phyloP scores from a whole-genome alignment of 1,140 invertebrate species.

The Aphidius ervi region DNA sequence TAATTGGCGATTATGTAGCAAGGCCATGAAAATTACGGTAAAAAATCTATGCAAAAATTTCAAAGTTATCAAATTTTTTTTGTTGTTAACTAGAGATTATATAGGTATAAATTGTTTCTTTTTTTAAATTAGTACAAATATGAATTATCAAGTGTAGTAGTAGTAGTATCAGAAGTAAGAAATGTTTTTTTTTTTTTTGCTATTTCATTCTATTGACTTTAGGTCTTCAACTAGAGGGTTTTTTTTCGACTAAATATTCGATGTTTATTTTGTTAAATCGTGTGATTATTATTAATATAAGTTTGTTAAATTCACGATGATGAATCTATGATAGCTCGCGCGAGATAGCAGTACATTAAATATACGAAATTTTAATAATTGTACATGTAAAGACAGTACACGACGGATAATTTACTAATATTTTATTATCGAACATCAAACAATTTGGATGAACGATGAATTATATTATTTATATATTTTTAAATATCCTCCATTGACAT shows the following conservation, averaged over 20 bases:
- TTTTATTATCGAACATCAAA: slow-evolving; percentile 7
- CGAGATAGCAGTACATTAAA: slow-evolving; percentile 3
- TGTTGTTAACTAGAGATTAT: slow-evolving; percentile 22
- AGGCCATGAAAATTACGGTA: slow-evolving; percentile 26
- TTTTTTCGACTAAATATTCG: no score
- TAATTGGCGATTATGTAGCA: no score
- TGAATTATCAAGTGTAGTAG: slow-evolving; percentile 20
- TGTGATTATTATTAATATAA: no score
- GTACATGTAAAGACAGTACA: slow-evolving; percentile 20
- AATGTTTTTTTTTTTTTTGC: no score
- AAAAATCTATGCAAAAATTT: slow-evolving; percentile 34
- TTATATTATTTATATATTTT: slow-evolving; percentile 1
- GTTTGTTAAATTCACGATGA: background rate
- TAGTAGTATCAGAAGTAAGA: background rate
- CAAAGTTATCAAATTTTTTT: slow-evolving; percentile 26
- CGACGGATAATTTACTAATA: slow-evolving; percentile 27
- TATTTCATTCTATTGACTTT: background rate
- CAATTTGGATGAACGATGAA: background rate
- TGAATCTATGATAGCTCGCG: slow-evolving; percentile 12
- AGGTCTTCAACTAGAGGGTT: background rate
- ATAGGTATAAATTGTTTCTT: slow-evolving; percentile 30
- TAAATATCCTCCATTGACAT: background rate
- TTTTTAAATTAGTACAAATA: slow-evolving; percentile 15
- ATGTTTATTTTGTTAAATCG: no score
- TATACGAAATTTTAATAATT: background rate